Evolutionary conservation across 2,113 vertebrate genomes (phyloP), one percentile per base, ranked within the genome.

Genomic region (Ammodytes marinus): DNA sequence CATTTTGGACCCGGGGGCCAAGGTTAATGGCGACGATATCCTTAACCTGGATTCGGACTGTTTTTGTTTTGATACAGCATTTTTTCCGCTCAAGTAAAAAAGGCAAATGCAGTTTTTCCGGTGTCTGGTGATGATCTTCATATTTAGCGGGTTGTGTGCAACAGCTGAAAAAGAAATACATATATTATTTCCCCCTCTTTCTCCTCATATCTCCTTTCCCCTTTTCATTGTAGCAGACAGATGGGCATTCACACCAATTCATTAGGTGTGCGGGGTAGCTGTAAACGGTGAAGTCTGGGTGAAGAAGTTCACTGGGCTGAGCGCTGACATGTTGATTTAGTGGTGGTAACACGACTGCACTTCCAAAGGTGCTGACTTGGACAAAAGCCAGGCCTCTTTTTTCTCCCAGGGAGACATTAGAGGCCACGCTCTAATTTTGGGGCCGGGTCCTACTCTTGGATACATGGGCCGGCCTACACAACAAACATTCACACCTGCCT

Each of bases 291-390:
- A 86, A 91, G 91, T 83, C 85, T 90, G 89, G 89, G 85, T 89
- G 87, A 90, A 93, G 92, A 92, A 92, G 92, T 94, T 94, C 92
- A 92, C 88, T 88, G 84, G 89, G 88, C 86, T 52, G 85, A 90
- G 91, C 66, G 94, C 92, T 95, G 95, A 95, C 94, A 95, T 95
- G 94, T 95, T 95, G 94, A 95, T 95, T 95, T 95, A 95, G 91
- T 94, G 88, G 91, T 69, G 88, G 93, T 95, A 95, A 95, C 94
- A 90, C 90, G 88, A 95, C 92, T 93, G 93, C 94, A 93, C 92
- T 94, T 94, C 93, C 92, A 94, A 94, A 95, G 93, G 94, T 95
- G 94, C 93, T 93, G 92, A 95, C 92, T 94, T 95, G 94, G 94
- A 95, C 71, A 70, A 93, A 94, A 93, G 90, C 94, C 95, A 95